These are phyloP conservation scores for Clarias macrocephalus DNA, from an alignment of 2,113 vertebrate species.

Conservation along the genomic window DNA sequence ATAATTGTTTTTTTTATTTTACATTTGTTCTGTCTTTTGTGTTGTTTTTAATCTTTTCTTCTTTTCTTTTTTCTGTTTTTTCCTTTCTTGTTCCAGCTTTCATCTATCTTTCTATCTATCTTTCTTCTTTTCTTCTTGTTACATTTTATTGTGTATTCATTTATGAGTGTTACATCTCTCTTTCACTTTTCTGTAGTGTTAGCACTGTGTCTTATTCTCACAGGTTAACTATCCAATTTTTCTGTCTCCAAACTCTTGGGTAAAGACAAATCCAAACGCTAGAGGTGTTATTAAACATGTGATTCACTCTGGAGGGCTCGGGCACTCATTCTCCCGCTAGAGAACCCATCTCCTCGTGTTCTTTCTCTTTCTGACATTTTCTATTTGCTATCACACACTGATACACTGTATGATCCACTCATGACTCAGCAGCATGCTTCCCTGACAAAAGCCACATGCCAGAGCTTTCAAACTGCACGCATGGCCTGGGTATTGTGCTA, in stretches of 20 bases:
- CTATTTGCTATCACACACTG: slow-evolving; percentile 40
- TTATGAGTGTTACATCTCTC: too few relatives aligned
- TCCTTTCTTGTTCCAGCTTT: too few relatives aligned
- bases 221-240: background rate
- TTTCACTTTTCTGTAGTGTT: background rate
- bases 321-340: background rate
- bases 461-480: slow-evolving; percentile 27
- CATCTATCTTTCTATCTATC: too few relatives aligned
- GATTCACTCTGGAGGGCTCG: slow-evolving; percentile 14
- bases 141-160: too few relatives aligned
- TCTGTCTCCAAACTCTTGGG: background rate
- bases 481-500: background rate
- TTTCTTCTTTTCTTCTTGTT: too few relatives aligned
- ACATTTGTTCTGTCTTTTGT: too few relatives aligned
- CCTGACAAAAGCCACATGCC: slow-evolving; percentile 45
- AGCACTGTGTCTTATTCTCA: background rate
- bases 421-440: slow-evolving; percentile 49
- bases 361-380: slow-evolving; percentile 50
- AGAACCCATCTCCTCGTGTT: slow-evolving; percentile 13
- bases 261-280: background rate
- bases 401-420: slow-evolving; percentile 40
- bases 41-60: too few relatives aligned
- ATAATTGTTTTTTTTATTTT: too few relatives aligned
- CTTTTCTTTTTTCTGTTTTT: too few relatives aligned
- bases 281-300: slow-evolving; percentile 28